Conservation (phyloP, 2,888 invertebrate genomes). For the Chironomus riparius region DNA sequence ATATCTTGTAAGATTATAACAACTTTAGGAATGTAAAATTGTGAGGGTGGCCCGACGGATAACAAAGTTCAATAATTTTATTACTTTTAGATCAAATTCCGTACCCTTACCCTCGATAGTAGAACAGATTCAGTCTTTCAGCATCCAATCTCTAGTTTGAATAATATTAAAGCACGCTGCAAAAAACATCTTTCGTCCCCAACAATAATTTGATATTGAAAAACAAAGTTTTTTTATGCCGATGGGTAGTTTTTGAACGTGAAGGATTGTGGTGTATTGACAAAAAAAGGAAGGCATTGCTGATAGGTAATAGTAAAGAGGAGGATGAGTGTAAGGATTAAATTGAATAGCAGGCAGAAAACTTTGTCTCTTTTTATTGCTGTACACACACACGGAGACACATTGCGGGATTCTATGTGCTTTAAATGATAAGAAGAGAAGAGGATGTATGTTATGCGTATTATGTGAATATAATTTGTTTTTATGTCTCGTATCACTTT, state of each 20-base stretch:
- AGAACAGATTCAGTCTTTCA: not conserved
- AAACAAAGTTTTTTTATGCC: not conserved
- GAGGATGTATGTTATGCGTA: slow-evolving; percentile 1
- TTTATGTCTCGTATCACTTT: slow-evolving; percentile 22
- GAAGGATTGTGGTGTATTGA: not conserved
- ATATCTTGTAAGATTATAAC: too few species aligned
- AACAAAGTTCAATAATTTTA: not conserved
- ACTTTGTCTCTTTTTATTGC: not conserved
- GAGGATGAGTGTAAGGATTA: not conserved
- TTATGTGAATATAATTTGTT: slow-evolving; percentile 26
- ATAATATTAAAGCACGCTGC: too few species aligned
- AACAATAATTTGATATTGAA: too few species aligned
- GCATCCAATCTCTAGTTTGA: too few species aligned
- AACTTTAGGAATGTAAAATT: too few species aligned
- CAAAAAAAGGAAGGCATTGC: too few species aligned
- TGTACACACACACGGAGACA: too few species aligned
- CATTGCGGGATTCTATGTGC: not conserved
- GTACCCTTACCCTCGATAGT: not conserved
- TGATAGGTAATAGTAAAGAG: not conserved
- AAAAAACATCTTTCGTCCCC: too few species aligned
- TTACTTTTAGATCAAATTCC: not conserved
- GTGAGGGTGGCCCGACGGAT: not conserved
- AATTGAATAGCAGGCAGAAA: slow-evolving; percentile 1
- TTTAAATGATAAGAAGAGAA: not conserved
- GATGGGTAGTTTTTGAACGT: not conserved